Evolutionary conservation across 37 sponge, comb jelly and placozoan genomes (phyloP).

Genomic region (Beroe ovata): DNA sequence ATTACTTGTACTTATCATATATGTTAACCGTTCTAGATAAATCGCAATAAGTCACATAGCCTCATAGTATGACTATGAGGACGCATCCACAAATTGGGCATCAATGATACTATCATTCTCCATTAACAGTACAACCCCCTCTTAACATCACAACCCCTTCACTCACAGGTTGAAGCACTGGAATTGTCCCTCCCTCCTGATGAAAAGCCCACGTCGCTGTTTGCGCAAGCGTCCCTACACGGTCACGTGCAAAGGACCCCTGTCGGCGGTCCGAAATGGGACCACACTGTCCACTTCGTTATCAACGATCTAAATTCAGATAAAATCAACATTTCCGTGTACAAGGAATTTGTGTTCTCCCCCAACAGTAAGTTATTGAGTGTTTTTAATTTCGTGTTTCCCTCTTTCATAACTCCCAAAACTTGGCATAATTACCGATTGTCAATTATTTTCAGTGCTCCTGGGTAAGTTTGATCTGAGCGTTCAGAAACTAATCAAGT

Average conservation of each 20-base stretch:
- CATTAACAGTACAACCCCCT: too few relatives aligned
- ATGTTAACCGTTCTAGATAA: too few relatives aligned
- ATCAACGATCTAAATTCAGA: neutral
- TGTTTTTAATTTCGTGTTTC: too few relatives aligned
- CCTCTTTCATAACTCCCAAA: too few relatives aligned
- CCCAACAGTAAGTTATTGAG: constrained; percentile 34
- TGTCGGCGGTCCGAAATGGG: constrained; percentile 29
- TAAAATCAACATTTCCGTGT: constrained; percentile 54
- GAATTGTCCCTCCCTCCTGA: constrained; percentile 42
- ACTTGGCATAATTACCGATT: too few relatives aligned
- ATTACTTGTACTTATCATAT: too few relatives aligned
- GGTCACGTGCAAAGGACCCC: constrained; percentile 53
- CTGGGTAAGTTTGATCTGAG: constrained; percentile 55
- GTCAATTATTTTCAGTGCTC: constrained; percentile 55
- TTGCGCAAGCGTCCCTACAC: constrained; percentile 23
- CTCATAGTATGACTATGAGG: too few relatives aligned
- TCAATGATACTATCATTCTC: too few relatives aligned
- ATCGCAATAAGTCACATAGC: too few relatives aligned
- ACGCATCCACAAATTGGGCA: too few relatives aligned
- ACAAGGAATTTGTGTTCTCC: constrained; percentile 31
- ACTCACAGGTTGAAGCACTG: constrained; percentile 40
- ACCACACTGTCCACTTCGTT: constrained; percentile 30
- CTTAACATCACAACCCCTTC: too few relatives aligned
- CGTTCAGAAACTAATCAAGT: constrained; percentile 18
- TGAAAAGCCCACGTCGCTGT: constrained; percentile 37